Conservation (phyloP, 2,113 vertebrate species). For the Myrmophylax atrothorax region DNA sequence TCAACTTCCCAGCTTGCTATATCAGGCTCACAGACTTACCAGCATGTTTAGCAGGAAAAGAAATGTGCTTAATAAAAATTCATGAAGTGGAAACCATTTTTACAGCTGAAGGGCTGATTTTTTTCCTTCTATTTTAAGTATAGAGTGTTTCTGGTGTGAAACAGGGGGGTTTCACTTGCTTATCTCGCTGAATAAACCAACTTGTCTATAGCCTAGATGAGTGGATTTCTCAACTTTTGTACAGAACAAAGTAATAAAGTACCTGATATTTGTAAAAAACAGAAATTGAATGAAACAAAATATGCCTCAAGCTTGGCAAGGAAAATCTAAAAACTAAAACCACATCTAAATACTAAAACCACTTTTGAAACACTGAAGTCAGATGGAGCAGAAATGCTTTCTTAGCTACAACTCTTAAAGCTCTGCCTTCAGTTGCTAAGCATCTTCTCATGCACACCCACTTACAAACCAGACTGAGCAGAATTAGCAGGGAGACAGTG, state of each 20-base stretch:
- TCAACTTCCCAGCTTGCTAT: background rate
- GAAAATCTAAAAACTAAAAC: background rate
- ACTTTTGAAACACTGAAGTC: background rate
- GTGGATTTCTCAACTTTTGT: background rate
- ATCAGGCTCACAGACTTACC: background rate
- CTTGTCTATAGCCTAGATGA: background rate
- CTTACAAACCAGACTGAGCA: background rate
- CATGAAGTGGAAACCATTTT: slow-evolving; percentile 22
- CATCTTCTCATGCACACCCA: background rate
- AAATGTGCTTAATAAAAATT: slow-evolving; percentile 16
- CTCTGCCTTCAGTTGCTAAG: background rate
- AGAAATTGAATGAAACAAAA: background rate
- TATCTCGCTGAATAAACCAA: background rate
- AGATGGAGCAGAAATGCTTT: background rate
- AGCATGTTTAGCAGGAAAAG: background rate
- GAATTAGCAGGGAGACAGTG: background rate
- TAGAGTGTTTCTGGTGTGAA: background rate
- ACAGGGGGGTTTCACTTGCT: background rate
- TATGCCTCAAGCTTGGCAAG: background rate
- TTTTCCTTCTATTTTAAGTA: slow-evolving; percentile 25
- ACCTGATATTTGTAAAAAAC: background rate
- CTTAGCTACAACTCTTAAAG: background rate
- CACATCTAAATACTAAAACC: background rate
- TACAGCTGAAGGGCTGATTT: slow-evolving; percentile 28
- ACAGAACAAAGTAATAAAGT: background rate